These are phyloP conservation scores for Andricus grossulariae DNA, from an alignment of 1,140 invertebrate species.

Conservation along the genomic window DNA sequence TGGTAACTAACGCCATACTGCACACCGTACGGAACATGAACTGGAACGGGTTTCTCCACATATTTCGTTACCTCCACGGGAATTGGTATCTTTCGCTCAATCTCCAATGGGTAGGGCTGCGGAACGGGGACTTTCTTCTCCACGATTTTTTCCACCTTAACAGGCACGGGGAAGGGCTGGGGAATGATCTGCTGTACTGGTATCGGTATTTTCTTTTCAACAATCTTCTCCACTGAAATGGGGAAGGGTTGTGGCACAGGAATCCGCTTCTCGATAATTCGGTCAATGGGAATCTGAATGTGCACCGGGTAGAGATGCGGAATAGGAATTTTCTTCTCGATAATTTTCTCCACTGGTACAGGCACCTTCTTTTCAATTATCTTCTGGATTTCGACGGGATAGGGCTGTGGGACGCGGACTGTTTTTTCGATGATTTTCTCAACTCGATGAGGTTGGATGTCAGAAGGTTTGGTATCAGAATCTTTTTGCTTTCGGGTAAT, in stretches of 20 bases:
- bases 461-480: background rate
- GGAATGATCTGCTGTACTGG: conserved; percentile 54
- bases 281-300: conserved; percentile 38
- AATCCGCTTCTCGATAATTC: conserved; percentile 68
- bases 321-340: conserved; percentile 48
- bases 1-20: conserved; percentile 61
- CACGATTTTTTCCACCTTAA: conserved; percentile 58
- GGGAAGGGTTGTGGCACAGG: conserved; percentile 71
- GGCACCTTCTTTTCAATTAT: conserved; percentile 64
- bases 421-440: conserved; percentile 71
- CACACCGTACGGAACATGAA: conserved; percentile 53
- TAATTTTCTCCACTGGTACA: conserved; percentile 29
- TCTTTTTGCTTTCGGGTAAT: conserved; percentile 26
- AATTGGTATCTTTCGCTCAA: conserved; percentile 68
- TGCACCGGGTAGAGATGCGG: conserved; percentile 72
- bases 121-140: conserved; percentile 63
- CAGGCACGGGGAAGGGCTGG: background rate
- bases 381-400: conserved; percentile 63
- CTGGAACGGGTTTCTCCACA: conserved; percentile 56
- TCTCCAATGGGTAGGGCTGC: conserved; percentile 59
- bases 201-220: conserved; percentile 66
- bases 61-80: conserved; percentile 60
- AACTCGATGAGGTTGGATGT: conserved; percentile 49
- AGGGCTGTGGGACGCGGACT: conserved; percentile 57
- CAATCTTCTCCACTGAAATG: conserved; percentile 64